Evolutionary conservation across 1,140 invertebrate genomes (phyloP).

Genomic region (Dolichoris vasculosae): DNA sequence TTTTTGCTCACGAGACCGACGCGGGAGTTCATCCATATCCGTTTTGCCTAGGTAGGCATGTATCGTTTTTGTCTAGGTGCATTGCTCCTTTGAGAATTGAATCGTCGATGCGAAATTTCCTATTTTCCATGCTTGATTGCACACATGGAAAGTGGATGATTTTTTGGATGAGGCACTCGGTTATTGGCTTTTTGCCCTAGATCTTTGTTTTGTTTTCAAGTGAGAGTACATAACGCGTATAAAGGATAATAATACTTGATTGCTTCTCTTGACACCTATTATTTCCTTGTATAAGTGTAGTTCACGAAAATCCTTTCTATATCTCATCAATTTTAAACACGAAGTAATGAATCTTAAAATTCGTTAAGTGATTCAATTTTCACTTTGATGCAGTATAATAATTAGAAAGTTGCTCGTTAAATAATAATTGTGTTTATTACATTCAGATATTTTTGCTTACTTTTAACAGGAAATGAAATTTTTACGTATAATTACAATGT

Average conservation of each 20-base stretch:
- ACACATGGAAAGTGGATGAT: neutral
- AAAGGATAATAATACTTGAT: neutral
- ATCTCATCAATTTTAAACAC: neutral
- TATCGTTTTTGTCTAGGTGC: neutral
- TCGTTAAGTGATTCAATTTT: no score
- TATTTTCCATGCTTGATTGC: constrained; percentile 50
- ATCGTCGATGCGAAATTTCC: constrained; percentile 46
- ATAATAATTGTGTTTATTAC: no score
- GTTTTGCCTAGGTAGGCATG: neutral
- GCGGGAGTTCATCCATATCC: neutral
- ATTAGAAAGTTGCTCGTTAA: no score
- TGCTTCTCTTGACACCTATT: neutral
- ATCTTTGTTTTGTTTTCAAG: neutral
- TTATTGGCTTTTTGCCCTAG: neutral
- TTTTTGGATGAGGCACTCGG: neutral
- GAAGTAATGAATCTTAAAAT: no score
- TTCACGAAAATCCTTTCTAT: neutral
- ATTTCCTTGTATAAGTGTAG: neutral
- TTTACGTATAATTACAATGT: no score
- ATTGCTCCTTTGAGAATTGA: constrained; percentile 30
- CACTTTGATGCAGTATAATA: no score
- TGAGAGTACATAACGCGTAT: neutral
- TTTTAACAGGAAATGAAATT: no score
- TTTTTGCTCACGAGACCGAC: neutral
- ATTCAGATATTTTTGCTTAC: no score